Evolutionary conservation across 92 coral and sea anemone genomes (phyloP), one percentile per base, ranked within the genome.

Genomic region (Umimayanthus kanabou): DNA sequence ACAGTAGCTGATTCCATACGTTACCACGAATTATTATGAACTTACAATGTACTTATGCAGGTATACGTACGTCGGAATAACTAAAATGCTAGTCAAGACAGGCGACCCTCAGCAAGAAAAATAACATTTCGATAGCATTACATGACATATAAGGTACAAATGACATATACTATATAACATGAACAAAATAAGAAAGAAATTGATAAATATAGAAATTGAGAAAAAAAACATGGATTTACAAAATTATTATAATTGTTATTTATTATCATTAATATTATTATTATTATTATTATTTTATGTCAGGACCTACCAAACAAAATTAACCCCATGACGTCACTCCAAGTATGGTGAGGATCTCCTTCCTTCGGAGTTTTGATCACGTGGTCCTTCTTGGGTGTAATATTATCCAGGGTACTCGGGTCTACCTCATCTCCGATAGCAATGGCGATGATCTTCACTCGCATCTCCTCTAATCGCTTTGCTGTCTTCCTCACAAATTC

Each of bases 391-490:
- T 90, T 89, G 9, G 92, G 92, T 15, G 89, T 79, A 74, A 94
- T 71, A 47, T 74, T 76, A 39, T 89, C 90, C 18, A 87, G 80
- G 42, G 88, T 88, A 16, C 77, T 84, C 13, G 79, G 87, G 58
- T 96, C 93, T 47, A 92, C 90, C 45, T 92, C 91, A 79, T 95
- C 91, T 45, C 99, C 98, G 84, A 96, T 92, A 43, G 93, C 94
- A 81, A 96, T 88, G 61, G 92, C 99, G 65, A 96, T 91, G 11
- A 96, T 91, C 47, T 96, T 91, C 28, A 95, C 95, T 29, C 95
- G 94, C 42, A 87, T 91, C 72, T 93, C 87, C 76, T 75, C 80
- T 42, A 96, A 89, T 45, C 81, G 79, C 75, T 81, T 85, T 50
- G 95, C 95, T 28, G 93, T 95, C 15, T 80, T 85, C 45, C 80